Evolutionary conservation across 1,140 invertebrate species (phyloP), one percentile per base, ranked within the genome.

Genomic region (Eueides isabella): DNA sequence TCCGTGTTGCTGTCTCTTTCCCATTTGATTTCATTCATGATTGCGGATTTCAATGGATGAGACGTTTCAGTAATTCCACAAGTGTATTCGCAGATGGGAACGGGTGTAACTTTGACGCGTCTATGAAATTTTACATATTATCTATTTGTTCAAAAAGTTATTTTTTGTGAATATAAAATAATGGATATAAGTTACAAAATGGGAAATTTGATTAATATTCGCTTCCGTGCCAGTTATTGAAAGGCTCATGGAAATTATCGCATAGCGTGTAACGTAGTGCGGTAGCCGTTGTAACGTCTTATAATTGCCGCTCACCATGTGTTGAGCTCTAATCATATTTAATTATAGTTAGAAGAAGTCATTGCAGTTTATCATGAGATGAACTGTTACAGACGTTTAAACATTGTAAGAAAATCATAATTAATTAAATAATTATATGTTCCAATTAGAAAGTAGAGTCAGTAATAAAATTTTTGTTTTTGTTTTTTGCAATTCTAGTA

Each of bases 291-390:
- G 83, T 86, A 86, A 84, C 85, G 81, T 88, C 86, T 89, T 87
- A 85, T 91, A 91, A 91, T 92, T 92, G 84, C 86, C 44, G 72
- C 82, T 85, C 84, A 85, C 88, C 85, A 89, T 90, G 89, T 91
- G 88, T 89, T 90, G 87, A 91, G 85, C 85, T 88, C 83, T 91
- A 91, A 92, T 92, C 90, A 89, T 89, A 83, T 90, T 91, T 92
- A 92, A 92, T 92, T 92, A 92, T 82, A 88, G 85, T 55, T 55
- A 82, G 84, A 86, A 85, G 86, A 83, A 92, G 84, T 92, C 90
- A 91, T 91, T 92, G 90, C 88, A 79, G 85, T 84, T 90, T 86
- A 89, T 92, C 90, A 92, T 91, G 90, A 90, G 87, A 92, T 89
- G 86, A 92, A 91, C 89, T 89, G 90, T 91, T 92, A 87, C 89